Evolutionary conservation across 2,113 vertebrate genomes (phyloP), one percentile per base, ranked within the genome.

Genomic region (Odontesthes bonariensis): DNA sequence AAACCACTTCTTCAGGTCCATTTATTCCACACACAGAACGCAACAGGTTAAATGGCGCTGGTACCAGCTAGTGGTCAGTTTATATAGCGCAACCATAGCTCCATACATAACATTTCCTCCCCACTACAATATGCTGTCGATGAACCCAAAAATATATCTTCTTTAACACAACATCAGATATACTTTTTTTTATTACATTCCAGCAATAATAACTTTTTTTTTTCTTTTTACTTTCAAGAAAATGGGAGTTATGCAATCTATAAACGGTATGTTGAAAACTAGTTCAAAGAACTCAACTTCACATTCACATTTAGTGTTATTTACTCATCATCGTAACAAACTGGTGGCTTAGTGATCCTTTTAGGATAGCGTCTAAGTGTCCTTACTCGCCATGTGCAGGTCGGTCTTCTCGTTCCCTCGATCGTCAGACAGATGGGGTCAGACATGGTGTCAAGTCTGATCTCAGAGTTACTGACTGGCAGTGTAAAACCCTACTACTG

Each of bases 401-500:
- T n/a, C n/a, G n/a, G n/a, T n/a, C n/a, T n/a, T n/a, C n/a, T n/a
- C n/a, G n/a, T n/a, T n/a, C n/a, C n/a, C n/a, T n/a, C n/a, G n/a
- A n/a, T n/a, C n/a, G n/a, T n/a, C n/a, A n/a, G n/a, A 54, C 53
- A 54, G 53, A 19, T 17, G 17, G 55, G 17, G 8, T 57, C 55
- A 19, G 55, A 33, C 31, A 32, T 19, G 55, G 55, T 57, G 13
- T 19, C 16, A 17, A 6, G 16, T 17, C 27, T 33, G 32, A 57
- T 33, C 31, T 57, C 55, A 4, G 31, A 2, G 55, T 3, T 9
- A 8, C 55, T 35, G 17, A 57, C 8, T 8, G 55, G 55, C 4
- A 33, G 27, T 0, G 0, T 49, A 49, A 23, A 64, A 64, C 14
- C 49, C 44, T 23, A 49, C 10, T 13, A 64, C 44, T 49, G 62